phyloP scores from a whole-genome alignment of 2,113 vertebrate genomes.

The Athene noctua region DNA sequence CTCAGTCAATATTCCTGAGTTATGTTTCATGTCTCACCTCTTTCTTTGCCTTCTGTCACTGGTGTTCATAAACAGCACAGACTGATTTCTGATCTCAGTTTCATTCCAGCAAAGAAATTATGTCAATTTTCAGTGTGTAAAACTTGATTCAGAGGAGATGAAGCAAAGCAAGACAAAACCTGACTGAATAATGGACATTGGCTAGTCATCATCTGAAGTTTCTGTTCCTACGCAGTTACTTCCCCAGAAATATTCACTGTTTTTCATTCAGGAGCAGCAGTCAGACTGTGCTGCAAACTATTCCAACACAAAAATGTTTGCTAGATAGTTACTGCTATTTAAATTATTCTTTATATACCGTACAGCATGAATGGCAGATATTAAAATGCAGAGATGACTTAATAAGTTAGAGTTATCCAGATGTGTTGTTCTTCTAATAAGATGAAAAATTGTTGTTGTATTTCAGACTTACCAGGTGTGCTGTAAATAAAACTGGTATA shows the following conservation, averaged over 20 bases:
- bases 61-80: background rate
- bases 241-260: background rate
- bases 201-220: background rate
- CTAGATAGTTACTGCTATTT: conserved; percentile 9
- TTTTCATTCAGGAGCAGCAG: background rate
- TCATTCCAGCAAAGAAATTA: background rate
- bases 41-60: background rate
- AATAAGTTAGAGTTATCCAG: background rate
- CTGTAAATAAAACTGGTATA: conserved; percentile 46
- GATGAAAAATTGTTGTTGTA: background rate
- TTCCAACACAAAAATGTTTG: background rate
- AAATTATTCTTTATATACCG: background rate
- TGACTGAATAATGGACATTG: background rate
- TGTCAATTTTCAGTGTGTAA: background rate
- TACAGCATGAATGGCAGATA: background rate
- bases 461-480: conserved; percentile 13
- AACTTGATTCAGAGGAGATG: background rate
- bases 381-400: conserved; percentile 20
- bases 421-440: background rate
- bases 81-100: background rate
- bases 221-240: background rate
- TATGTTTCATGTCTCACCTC: background rate
- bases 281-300: background rate
- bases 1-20: background rate
- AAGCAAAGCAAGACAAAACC: background rate